phyloP scores from a whole-genome alignment of 2,888 invertebrate genomes.

The Synergus japonicus region DNA sequence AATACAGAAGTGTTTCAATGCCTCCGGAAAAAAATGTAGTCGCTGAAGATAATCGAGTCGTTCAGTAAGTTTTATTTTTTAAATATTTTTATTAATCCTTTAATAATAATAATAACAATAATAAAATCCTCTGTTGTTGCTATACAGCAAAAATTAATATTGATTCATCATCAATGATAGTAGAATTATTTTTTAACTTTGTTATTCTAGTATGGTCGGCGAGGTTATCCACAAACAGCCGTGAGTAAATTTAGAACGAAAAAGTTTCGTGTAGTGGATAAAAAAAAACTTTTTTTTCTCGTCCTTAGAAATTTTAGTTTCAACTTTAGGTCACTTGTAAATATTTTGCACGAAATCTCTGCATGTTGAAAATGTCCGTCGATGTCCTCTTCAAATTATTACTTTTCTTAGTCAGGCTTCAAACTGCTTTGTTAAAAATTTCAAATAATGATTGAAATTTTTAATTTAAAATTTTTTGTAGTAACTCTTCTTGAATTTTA shows the following conservation, averaged over 20 bases:
- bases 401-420: too few species aligned
- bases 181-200: slow-evolving; percentile 57
- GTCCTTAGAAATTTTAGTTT: background rate
- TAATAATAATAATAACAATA: slow-evolving; percentile 9
- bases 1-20: slow-evolving; percentile 91
- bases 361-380: background rate
- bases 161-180: slow-evolving; percentile 10
- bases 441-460: too few species aligned
- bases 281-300: background rate
- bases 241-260: slow-evolving; percentile 79
- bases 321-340: background rate
- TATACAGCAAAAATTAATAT: background rate
- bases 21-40: slow-evolving; percentile 84
- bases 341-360: background rate
- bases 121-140: too few species aligned
- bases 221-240: slow-evolving; percentile 86
- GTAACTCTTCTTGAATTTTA: too few species aligned
- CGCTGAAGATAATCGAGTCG: slow-evolving; percentile 85
- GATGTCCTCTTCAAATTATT: background rate
- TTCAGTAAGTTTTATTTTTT: slow-evolving; percentile 84
- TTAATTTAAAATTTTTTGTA: too few species aligned
- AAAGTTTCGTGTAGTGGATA: background rate
- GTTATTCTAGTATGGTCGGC: slow-evolving; percentile 82
- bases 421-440: too few species aligned
- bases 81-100: background rate